Conservation (phyloP, 2,888 invertebrate genomes). For the Reticulitermes lucifugus region DNA sequence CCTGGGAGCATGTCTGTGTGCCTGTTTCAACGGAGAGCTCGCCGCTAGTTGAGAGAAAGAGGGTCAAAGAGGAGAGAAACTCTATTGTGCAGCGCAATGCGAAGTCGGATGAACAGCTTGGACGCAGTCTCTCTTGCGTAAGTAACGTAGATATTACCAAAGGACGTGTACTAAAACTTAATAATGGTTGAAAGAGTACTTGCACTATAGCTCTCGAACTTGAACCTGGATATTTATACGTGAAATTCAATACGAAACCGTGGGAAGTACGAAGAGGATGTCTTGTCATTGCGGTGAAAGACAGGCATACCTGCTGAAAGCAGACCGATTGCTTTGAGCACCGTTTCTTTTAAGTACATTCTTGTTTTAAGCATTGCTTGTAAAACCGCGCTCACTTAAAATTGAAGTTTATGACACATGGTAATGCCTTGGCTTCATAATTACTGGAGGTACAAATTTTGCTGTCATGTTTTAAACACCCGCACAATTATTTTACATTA, state of each 20-base stretch:
- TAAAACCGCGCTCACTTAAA: neutral
- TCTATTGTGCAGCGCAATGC: neutral
- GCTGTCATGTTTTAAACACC: neutral
- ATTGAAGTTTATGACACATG: too few relatives aligned
- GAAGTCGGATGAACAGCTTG: constrained; percentile 1
- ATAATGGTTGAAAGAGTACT: neutral
- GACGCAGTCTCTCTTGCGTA: constrained; percentile 7
- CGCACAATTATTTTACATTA: neutral
- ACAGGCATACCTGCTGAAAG: constrained; percentile 19
- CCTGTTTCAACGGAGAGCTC: neutral
- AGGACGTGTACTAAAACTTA: neutral
- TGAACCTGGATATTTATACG: neutral
- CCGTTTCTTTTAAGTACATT: neutral
- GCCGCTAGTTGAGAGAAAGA: constrained; percentile 33
- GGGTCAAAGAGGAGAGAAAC: constrained; percentile 38
- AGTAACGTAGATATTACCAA: neutral
- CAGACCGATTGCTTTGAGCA: neutral
- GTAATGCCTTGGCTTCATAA: too few relatives aligned
- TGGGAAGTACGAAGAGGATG: constrained; percentile 25
- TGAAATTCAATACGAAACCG: constrained; percentile 16
- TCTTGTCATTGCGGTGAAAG: constrained; percentile 1
- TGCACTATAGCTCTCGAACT: neutral
- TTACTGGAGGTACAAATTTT: neutral
- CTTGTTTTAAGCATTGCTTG: neutral
- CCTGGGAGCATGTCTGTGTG: constrained; percentile 31